Conservation (phyloP, 1,140 invertebrate genomes). For the Melipona quadrifasciata region DNA sequence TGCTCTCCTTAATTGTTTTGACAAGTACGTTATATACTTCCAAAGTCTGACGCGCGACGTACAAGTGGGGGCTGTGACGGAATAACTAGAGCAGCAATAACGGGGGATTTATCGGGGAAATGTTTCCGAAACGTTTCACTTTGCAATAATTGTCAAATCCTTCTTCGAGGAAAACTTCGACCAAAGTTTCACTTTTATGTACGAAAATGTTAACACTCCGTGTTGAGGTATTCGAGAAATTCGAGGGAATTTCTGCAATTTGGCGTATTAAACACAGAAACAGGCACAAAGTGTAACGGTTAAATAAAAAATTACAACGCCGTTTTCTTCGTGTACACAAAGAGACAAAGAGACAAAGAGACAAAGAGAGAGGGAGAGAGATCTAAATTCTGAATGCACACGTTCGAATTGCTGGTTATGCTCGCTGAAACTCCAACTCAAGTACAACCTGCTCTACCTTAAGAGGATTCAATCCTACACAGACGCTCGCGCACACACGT, state of each 20-base stretch:
- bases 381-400: background rate
- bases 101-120: background rate
- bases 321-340: background rate
- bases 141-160: too few relatives aligned
- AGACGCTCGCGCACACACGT: background rate
- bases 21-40: background rate
- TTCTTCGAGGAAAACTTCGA: too few relatives aligned
- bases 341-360: too few relatives aligned
- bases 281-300: background rate
- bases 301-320: background rate
- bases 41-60: background rate
- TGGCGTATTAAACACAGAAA: background rate
- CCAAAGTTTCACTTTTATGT: too few relatives aligned
- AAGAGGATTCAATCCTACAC: conserved; percentile 5
- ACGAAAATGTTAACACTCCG: too few relatives aligned
- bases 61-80: background rate
- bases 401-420: background rate
- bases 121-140: too few relatives aligned
- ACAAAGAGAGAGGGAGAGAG: too few relatives aligned
- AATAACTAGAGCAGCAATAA: background rate
- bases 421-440: background rate
- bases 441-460: background rate
- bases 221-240: background rate
- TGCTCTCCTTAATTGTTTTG: background rate
- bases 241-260: background rate